Evolutionary conservation across 1,140 invertebrate species (phyloP), one percentile per base, ranked within the genome.

Genomic region (Trachelipus rathkii): DNA sequence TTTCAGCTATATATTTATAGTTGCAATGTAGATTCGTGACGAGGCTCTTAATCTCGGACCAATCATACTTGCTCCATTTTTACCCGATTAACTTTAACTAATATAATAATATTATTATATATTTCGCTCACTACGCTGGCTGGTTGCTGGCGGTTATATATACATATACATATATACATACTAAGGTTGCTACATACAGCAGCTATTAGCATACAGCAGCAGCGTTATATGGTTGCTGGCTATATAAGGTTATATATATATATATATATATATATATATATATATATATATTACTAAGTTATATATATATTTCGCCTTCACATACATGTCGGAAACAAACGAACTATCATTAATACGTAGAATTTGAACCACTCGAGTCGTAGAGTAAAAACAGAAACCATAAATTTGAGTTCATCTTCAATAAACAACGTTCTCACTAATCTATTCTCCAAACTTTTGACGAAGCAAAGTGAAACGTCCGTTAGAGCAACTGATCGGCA

Each of bases 251-350:
- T 19, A 60, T 19, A 60, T 19, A 60, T 19, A 60, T 19, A 60
- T 19, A 60, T 19, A 60, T 19, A 60, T 19, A 60, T 19, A 60
- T 60, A 60, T 60, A 60, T 60, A 60, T 60, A 60, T 60, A 60
- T 60, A 60, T 60, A 60, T 60, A 60, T 60, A 60, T 60, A 60
- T n/a, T n/a, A n/a, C n/a, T n/a, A n/a, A n/a, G n/a, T n/a, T 60
- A 60, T 60, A 60, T 60, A 60, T 60, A 60, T 60, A 60, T 60
- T 60, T 8, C 50, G 19, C 50, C n/a, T n/a, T n/a, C n/a, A 60
- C 50, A 15, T 60, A 60, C 50, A 60, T 60, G 50, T 60, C 11
- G 19, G 50, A 60, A 60, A 60, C 50, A 60, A 60, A 60, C 19
- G 33, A 60, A 60, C 50, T 15, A 60, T 60, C 50, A 19, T 19